Conservation (phyloP, 2,113 vertebrate species). For the Eptatretus burgeri region DNA sequence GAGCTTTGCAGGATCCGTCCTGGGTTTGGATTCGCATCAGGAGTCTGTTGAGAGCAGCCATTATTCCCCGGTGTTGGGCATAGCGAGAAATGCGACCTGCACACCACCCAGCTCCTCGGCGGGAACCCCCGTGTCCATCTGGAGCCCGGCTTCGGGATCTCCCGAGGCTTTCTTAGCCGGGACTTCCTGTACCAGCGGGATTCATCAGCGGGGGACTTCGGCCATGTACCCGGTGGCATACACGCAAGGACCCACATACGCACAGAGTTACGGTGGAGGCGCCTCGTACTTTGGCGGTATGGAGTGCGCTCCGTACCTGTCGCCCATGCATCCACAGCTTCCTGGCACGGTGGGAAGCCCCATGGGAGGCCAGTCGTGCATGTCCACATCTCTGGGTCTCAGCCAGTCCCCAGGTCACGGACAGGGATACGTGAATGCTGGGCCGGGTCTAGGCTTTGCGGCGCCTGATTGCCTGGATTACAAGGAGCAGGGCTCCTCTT, state of each 20-base stretch:
- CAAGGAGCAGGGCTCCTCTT: constrained; percentile 33
- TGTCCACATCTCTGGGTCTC: constrained; percentile 31
- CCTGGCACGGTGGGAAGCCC: constrained; percentile 36
- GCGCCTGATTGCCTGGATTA: constrained; percentile 41
- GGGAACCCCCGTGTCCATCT: constrained; percentile 38
- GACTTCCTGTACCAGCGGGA: constrained; percentile 28
- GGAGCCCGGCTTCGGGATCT: constrained; percentile 47
- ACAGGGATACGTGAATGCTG: constrained; percentile 31
- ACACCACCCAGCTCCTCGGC: constrained; percentile 27
- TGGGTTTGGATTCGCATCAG: constrained; percentile 17
- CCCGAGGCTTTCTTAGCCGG: constrained; percentile 28
- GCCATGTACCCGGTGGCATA: constrained; percentile 34
- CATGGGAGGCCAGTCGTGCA: constrained; percentile 30
- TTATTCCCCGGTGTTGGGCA: constrained; percentile 14
- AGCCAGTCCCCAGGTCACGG: constrained; percentile 26
- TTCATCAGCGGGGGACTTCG: constrained; percentile 11
- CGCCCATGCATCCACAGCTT: constrained; percentile 45
- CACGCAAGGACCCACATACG: constrained; percentile 24
- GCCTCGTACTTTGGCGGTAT: constrained; percentile 40
- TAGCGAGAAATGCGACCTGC: constrained; percentile 12
- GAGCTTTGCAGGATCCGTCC: constrained; percentile 13
- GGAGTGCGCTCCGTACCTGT: constrained; percentile 46
- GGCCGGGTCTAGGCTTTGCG: constrained; percentile 26
- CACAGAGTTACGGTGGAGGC: constrained; percentile 29
- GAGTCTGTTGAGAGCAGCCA: constrained; percentile 22